Conservation (phyloP, 2,797 vertebrate genomes). For the Sebastiscus tertius region DNA sequence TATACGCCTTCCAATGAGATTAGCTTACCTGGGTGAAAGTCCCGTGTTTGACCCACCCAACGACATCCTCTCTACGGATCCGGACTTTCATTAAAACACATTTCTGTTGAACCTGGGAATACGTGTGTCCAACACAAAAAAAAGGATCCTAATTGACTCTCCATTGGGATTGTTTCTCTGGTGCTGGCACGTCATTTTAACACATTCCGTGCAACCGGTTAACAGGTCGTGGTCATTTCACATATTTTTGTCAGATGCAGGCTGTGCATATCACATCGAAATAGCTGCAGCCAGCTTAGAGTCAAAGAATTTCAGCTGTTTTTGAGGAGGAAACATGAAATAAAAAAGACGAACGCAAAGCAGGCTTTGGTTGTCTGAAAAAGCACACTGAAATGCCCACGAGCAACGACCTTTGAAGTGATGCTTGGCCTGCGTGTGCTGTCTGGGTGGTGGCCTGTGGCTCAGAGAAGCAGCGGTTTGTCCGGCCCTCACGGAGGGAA, state of each 20-base stretch:
- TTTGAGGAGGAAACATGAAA: not conserved
- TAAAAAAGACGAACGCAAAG: not conserved
- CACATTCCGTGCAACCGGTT: no score
- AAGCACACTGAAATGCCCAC: conserved; percentile 6
- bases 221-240: no score
- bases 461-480: conserved; percentile 14
- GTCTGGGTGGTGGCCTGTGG: conserved; percentile 24
- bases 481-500: conserved; percentile 34
- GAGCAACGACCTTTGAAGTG: conserved; percentile 40
- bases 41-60: not conserved
- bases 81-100: no score
- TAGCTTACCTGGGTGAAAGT: not conserved
- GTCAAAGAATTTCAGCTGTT: not conserved
- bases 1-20: no score
- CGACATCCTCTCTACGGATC: fast-evolving
- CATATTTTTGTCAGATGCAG: no score
- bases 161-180: no score
- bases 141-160: no score
- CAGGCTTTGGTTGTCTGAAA: not conserved
- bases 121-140: no score
- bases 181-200: no score
- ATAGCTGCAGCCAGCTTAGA: not conserved
- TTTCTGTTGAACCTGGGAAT: no score
- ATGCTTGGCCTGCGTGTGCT: conserved; percentile 20
- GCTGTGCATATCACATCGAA: not conserved